These are phyloP conservation scores for Atethmia centrago DNA, from an alignment of 2,888 invertebrate species.

Conservation along the genomic window DNA sequence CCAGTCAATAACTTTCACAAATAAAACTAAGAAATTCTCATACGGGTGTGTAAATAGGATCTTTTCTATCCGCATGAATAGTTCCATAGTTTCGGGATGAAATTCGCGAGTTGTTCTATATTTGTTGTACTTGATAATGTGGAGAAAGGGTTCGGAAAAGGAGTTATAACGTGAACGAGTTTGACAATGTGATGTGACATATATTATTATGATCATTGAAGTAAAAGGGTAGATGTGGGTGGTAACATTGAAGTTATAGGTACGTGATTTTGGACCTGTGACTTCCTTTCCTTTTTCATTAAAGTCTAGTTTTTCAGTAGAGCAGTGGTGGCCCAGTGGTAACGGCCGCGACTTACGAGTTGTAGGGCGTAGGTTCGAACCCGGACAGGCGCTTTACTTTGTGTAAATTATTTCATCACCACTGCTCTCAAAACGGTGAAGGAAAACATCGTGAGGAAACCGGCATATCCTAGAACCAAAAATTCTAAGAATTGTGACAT, in stretches of 20 bases:
- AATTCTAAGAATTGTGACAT: no score
- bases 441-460: no score
- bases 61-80: slow-evolving; percentile 20
- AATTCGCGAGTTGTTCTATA: slow-evolving; percentile 18
- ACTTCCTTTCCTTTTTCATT: neutral
- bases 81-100: slow-evolving; percentile 44
- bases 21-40: slow-evolving; percentile 21
- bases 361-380: no score
- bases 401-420: no score
- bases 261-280: neutral
- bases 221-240: slow-evolving; percentile 21
- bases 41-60: slow-evolving; percentile 41
- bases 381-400: no score
- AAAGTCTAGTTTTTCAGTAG: no score
- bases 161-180: slow-evolving; percentile 8
- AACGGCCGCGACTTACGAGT: no score
- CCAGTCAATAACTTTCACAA: slow-evolving; percentile 11
- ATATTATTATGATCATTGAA: slow-evolving; percentile 20
- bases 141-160: slow-evolving; percentile 36
- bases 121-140: slow-evolving; percentile 42
- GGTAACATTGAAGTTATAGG: neutral
- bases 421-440: no score
- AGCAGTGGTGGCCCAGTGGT: no score
- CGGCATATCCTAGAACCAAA: no score
- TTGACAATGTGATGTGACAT: slow-evolving; percentile 20